Evolutionary conservation across 2,113 vertebrate species (phyloP).

Genomic region (Phoenicopterus ruber): DNA sequence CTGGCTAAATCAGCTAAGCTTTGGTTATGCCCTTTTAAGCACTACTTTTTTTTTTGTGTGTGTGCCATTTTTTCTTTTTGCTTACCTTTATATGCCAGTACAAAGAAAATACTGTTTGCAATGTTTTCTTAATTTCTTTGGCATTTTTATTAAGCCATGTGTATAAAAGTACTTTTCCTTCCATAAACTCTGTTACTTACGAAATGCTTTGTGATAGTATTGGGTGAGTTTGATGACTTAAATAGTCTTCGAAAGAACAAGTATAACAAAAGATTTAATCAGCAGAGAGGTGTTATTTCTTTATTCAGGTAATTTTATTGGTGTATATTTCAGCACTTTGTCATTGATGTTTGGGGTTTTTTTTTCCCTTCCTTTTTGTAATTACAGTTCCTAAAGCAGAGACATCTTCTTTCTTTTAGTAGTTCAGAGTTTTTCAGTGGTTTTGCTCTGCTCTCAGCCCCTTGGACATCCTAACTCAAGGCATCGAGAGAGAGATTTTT

Average conservation of each 20-base stretch:
- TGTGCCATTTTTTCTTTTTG: neutral
- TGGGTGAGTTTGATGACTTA: neutral
- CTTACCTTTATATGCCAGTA: neutral
- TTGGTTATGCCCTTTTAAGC: neutral
- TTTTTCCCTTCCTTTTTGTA: neutral
- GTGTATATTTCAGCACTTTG: neutral
- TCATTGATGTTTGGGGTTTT: neutral
- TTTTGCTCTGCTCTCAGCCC: neutral
- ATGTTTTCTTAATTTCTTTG: neutral
- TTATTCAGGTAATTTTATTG: neutral
- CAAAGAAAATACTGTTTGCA: neutral
- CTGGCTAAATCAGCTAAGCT: neutral
- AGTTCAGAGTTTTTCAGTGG: neutral
- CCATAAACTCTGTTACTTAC: neutral
- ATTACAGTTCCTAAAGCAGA: neutral
- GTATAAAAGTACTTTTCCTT: neutral
- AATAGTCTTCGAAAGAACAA: neutral
- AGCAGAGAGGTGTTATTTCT: neutral
- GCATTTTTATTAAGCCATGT: neutral
- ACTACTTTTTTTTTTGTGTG: neutral
- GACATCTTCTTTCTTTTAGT: neutral
- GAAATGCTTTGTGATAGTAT: neutral
- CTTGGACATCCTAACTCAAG: neutral
- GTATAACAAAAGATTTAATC: neutral
- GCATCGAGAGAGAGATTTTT: neutral